Evolutionary conservation across 2,113 vertebrate genomes (phyloP), one percentile per base, ranked within the genome.

Genomic region (Misgurnus mizolepis): DNA sequence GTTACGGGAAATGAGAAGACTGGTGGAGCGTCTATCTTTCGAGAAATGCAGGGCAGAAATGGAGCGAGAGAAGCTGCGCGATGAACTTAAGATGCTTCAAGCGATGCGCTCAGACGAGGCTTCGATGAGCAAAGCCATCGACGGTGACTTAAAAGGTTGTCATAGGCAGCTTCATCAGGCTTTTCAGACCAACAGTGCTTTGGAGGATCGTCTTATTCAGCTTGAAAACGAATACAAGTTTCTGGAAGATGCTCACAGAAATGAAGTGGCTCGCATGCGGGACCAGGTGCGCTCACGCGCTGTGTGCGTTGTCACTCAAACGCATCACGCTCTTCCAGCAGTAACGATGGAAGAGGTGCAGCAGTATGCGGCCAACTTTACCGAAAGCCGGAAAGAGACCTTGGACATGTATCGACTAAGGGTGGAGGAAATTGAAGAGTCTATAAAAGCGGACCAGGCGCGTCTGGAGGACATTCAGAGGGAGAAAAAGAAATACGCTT

Each of bases 401-500:
- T 90, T 94, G 49, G 92, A 93, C 43, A 89, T 94, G 88, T 96
- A 97, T 90, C 94, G 95, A 80, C 88, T 88, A 80, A 92, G 94
- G 81, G 90, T 97, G 79, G 93, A 93, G 5, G 89, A 90, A 71
- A 92, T 98, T 88, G 95, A 96, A 84, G 90, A 89, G 72, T 87
- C 91, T 1, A 89, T 95, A 9, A 90, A 85, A 88, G 89, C 80
- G 4, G 94, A 92, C 85, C 91, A 90, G 84, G 91, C 88, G 71
- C 87, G 72, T 71, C 82, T 95, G 86, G 86, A 90, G 14, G 91
- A 92, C 17, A 90, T 96, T 55, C 93, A 94, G 85, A 90, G 92
- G 80, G 95, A 96, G 79, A 93, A 92, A 86, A 88, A 87, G 84
- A 83, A 90, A 78, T 92, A 93, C 66, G 93, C 88, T 1, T 85